These are phyloP conservation scores for Anastrepha ludens DNA, from an alignment of 1,140 invertebrate species.

Conservation along the genomic window DNA sequence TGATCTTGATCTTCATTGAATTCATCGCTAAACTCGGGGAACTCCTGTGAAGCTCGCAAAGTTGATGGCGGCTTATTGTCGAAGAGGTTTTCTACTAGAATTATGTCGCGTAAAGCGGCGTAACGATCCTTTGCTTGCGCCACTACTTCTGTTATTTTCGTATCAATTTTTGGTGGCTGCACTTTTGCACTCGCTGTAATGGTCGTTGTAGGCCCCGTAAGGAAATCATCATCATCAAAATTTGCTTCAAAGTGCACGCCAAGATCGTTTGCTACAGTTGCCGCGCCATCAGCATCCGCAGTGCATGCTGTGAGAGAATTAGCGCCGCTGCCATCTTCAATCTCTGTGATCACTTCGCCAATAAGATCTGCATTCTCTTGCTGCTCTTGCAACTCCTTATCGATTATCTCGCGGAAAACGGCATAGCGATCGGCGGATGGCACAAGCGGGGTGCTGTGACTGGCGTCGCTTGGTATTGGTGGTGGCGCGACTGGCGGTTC, in stretches of 20 bases:
- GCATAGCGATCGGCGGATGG: slow-evolving; percentile 85
- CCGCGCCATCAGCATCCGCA: neutral
- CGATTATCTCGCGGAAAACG: slow-evolving; percentile 87
- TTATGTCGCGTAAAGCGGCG: slow-evolving; percentile 82
- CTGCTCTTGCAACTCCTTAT: slow-evolving; percentile 80
- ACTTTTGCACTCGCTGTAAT: slow-evolving; percentile 54
- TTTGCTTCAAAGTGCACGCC: slow-evolving; percentile 43
- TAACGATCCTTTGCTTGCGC: slow-evolving; percentile 79
- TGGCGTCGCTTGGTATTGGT: slow-evolving; percentile 63
- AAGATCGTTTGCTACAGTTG: neutral
- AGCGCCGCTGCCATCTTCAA: neutral
- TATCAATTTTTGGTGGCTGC: slow-evolving; percentile 68
- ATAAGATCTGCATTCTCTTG: slow-evolving; percentile 74
- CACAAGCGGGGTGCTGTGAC: slow-evolving; percentile 64
- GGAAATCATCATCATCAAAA: slow-evolving; percentile 48
- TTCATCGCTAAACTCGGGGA: slow-evolving; percentile 69
- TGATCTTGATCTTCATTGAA: slow-evolving; percentile 68
- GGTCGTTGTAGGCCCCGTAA: slow-evolving; percentile 10
- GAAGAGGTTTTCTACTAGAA: slow-evolving; percentile 77
- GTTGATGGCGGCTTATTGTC: slow-evolving; percentile 75
- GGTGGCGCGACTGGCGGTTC: slow-evolving; percentile 70
- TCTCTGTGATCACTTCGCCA: slow-evolving; percentile 56
- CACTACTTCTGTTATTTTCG: slow-evolving; percentile 74
- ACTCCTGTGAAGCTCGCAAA: slow-evolving; percentile 60
- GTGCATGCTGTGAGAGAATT: neutral